Evolutionary conservation across 2,888 invertebrate species (phyloP).

Genomic region (Coleophora flavipennella): DNA sequence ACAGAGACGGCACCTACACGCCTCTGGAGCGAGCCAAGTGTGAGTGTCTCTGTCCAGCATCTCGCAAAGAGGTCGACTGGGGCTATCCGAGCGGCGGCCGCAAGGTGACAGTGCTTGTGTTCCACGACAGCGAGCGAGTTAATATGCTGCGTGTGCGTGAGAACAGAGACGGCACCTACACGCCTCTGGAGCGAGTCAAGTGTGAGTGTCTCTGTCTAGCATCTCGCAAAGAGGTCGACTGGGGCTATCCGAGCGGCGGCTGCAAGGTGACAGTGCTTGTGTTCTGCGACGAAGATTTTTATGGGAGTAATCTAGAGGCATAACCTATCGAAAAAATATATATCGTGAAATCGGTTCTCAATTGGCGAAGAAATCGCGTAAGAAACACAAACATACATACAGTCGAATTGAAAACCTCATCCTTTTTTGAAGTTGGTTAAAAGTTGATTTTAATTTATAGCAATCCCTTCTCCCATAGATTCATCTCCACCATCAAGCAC

Average conservation of each 20-base stretch:
- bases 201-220: no score
- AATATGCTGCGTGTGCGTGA: slow-evolving; percentile 82
- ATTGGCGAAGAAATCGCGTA: no score
- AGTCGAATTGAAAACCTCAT: no score
- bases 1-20: slow-evolving; percentile 79
- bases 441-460: no score
- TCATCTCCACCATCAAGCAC: slow-evolving; percentile 23
- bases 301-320: no score
- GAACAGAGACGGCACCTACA: slow-evolving; percentile 80
- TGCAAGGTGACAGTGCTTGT: slow-evolving; percentile 81
- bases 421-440: no score
- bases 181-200: slow-evolving; percentile 69
- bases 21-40: slow-evolving; percentile 68
- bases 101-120: slow-evolving; percentile 81
- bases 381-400: no score
- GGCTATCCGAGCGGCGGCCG: slow-evolving; percentile 66
- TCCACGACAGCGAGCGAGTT: slow-evolving; percentile 82
- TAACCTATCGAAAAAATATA: no score
- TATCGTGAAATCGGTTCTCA: no score
- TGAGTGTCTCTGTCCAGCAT: no score
- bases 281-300: slow-evolving; percentile 84
- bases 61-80: slow-evolving; percentile 29
- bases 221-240: slow-evolving; percentile 29
- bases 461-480: slow-evolving; percentile 14
- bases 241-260: slow-evolving; percentile 49